Base-by-base conservation (phyloP, 2,113 vertebrate genomes). In the Vireo altiloquus region DNA sequence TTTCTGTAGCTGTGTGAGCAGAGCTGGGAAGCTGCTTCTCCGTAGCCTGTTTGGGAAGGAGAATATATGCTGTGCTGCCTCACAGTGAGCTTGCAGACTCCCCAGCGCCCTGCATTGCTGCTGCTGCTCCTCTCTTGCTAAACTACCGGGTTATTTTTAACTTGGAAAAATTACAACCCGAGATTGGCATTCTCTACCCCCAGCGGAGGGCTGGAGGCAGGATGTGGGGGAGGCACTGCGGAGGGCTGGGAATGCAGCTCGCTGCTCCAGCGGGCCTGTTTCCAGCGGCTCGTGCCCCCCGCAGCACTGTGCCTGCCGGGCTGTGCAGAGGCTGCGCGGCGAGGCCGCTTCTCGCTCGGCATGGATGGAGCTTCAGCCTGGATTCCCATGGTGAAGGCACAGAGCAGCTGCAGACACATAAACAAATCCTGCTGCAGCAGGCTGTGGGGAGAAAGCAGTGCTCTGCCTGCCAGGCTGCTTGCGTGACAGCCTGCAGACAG, bases 81-180 rank as follows among this genome's bases (percentile, higher is more conserved):
- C 1, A 2, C 87, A 91, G 83, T 37, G 13, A 89, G 74, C 69
- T 89, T 52, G 3, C 65, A 74, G 81, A 69, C 88, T 89, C 64
- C 82, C 87, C 81, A 80, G 82, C 87, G 78, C 65, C 87, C 93
- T 66, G 90, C 92, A 66, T 91, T 0, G 9, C 74, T 75, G 86
- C 74, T 84, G 81, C 69, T 70, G 76, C 78, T 87, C 69, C 40
- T 64, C 69, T 94, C 74, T 50, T 59, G 47, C 65, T 76, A 37
- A 94, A 84, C 91, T 89, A 57, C 82, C 9, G 44, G 39, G 90
- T 82, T 96, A 92, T 96, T 95, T 96, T 97, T 95, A 91, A 92
- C 91, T 95, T 90, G 96, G 81, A 95, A 90, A 86, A 94, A 95
- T 96, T 77, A 84, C 92, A 94, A 37, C 61, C 61, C 49, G 13